Conservation (phyloP, 1,140 invertebrate species). For the Sycophila sp. region DNA sequence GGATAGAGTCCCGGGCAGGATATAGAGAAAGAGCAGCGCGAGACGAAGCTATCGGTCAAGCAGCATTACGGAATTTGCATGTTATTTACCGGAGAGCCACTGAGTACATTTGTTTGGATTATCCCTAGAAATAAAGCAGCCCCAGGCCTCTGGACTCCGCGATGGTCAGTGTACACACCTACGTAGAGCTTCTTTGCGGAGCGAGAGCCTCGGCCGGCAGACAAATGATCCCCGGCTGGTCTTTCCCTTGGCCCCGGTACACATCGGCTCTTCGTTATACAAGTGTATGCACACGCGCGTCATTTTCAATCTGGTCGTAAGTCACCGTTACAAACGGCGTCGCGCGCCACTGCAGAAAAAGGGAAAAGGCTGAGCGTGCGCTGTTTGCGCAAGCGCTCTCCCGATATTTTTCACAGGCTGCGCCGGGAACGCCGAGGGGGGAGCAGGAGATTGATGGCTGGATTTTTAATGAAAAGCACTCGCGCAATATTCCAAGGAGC, state of each 20-base stretch:
- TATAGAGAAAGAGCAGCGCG: constrained; percentile 31
- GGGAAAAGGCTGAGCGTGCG: not conserved
- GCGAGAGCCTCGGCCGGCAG: constrained; percentile 11
- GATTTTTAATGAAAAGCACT: constrained; percentile 33
- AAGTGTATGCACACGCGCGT: not conserved
- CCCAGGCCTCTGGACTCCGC: constrained; percentile 28
- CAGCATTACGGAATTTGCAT: constrained; percentile 68
- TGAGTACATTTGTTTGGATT: constrained; percentile 69
- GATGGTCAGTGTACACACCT: not conserved
- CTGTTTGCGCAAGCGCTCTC: constrained; percentile 12
- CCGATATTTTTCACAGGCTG: not conserved
- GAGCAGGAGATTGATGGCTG: constrained; percentile 16
- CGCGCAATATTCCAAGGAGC: constrained; percentile 26
- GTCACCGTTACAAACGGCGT: constrained; percentile 7
- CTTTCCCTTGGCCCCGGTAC: constrained; percentile 27
- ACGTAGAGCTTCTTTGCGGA: not conserved
- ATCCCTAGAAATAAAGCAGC: constrained; percentile 66
- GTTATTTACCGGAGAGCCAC: constrained; percentile 67
- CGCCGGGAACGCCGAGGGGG: not conserved
- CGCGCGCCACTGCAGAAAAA: not conserved
- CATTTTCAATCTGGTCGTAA: constrained; percentile 28
- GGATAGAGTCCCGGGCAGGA: not conserved
- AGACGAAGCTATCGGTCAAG: constrained; percentile 66
- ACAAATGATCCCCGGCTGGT: constrained; percentile 28
- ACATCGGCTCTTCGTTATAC: not conserved